These are phyloP conservation scores for Platysternon megacephalum DNA, from an alignment of 2,113 vertebrate species.

Conservation along the genomic window DNA sequence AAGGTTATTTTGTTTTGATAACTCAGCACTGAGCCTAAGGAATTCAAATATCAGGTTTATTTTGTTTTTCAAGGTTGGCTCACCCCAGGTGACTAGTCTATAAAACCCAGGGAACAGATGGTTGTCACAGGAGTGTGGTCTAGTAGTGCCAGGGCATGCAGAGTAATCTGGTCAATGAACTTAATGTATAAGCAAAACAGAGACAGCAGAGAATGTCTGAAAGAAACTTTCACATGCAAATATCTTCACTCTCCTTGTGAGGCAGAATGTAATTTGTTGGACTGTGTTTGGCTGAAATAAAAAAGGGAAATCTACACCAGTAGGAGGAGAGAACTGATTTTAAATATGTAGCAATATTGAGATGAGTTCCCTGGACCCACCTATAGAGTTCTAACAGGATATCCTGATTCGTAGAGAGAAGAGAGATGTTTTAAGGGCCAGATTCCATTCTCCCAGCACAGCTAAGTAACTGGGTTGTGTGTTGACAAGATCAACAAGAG, in stretches of 20 bases:
- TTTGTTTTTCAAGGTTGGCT: constrained; percentile 50
- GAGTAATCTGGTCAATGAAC: constrained; percentile 5
- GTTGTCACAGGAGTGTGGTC: not conserved
- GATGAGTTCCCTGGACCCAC: not conserved
- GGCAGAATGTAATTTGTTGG: not conserved
- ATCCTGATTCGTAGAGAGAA: not conserved
- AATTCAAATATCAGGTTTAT: not conserved
- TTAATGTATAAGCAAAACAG: constrained; percentile 5
- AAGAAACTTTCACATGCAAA: not conserved
- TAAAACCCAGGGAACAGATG: constrained; percentile 43
- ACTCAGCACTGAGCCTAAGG: not conserved
- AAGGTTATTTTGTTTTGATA: not conserved
- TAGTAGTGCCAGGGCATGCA: not conserved
- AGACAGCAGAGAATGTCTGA: not conserved
- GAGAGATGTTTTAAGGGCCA: not conserved
- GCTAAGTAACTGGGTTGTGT: not conserved
- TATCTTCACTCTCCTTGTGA: not conserved
- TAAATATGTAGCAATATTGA: not conserved
- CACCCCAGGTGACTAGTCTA: constrained; percentile 15
- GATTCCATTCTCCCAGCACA: not conserved
- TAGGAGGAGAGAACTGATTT: not conserved
- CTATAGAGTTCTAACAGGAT: not conserved
- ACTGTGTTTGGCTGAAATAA: not conserved
- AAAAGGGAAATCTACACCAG: not conserved
- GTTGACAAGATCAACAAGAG: not conserved